Base-by-base conservation (phyloP, 2,113 vertebrate genomes). In the Pseudonaja textilis region DNA sequence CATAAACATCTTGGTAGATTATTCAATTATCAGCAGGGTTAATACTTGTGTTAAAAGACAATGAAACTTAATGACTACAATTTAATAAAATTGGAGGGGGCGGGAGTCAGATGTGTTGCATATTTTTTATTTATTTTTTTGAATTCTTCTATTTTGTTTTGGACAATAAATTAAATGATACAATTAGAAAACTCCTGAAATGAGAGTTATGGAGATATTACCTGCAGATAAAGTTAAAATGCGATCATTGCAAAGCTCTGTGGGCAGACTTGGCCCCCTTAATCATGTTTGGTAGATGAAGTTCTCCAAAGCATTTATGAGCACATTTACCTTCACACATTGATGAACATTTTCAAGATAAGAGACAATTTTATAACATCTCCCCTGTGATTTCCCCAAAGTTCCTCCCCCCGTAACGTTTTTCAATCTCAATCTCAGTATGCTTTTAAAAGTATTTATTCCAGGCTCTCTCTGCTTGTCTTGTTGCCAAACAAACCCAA, bases 1-100 rank as follows among this genome's bases (percentile, higher is more conserved):
- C 52, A 3, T 64, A 94, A 96, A 95, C 74, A 93, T 95, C 96
- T 90, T 9, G 89, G 95, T 94, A 95, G 92, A 92, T 89, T 91
- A 7, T 50, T 1, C 3, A 89, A 1, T 88, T 95, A 91, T 95
- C 92, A 92, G 50, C 89, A 47, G 25, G 64, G n/a, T 10, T 91
- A 92, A 39, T 39, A 89, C 90, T 94, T 22, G 0, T 94, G 92
- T 25, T 7, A 26, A 16, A 74, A 90, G 89, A 90, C 94, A 61
- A 26, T 64, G 92, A 89, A 96, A 95, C 42, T 92, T 55, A 64
- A 45, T 89, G 88, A 52, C 45, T 91, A 90, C 39, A 59, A 47
- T 93, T 91, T 89, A 6, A 85, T 0, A 0, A 74, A 3, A 55
- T 55, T 1, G 87, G 81, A 85, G 6, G 47, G 8, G 64, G 25